Evolutionary conservation across 2,113 vertebrate genomes (phyloP), one percentile per base, ranked within the genome.

Genomic region (Peromyscus leucopus): DNA sequence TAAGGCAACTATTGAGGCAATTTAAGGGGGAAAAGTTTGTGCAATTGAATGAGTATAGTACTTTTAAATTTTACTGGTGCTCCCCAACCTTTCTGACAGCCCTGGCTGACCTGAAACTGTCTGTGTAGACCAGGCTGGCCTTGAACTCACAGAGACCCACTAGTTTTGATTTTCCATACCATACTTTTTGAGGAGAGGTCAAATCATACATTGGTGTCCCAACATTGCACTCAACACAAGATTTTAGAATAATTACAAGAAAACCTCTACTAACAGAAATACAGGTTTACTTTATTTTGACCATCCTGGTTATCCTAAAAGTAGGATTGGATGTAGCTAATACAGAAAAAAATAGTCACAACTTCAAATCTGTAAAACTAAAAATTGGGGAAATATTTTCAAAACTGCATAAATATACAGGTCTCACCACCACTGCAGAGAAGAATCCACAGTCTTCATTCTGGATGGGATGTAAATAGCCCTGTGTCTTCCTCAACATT

Each of bases 321-420:
- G 17, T 48, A 3, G 39, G 79, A 4, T 0, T 71, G 15, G 8
- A 7, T n/a, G 69, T 33, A 75, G 69, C 31, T 79, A 89, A 86
- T 33, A 2, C 31, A 88, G 51, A 57, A 92, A 93, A 82, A 82
- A 57, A 59, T 55, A 55, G 17, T 57, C 76, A 78, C 21, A 42
- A 51, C n/a, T 83, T 93, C 79, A 93, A 79, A 86, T 69, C 55
- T 96, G 76, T 21, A 42, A 89, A 88, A 93, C 7, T 36, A 55
- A 69, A 57, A 51, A 94, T 65, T 61, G 1, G 61, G 39, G 33
- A 28, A 79, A 63, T 83, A 91, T 69, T 79, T 75, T 92, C 3
- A 93, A 96, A 83, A 75, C 90, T 63, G 42, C 3, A 46, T 74
- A 57, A 85, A 82, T 72, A 67, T 86, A 63, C 3, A 12, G 0